Conservation (phyloP, 2,888 invertebrate species). For the Neria commutata region DNA sequence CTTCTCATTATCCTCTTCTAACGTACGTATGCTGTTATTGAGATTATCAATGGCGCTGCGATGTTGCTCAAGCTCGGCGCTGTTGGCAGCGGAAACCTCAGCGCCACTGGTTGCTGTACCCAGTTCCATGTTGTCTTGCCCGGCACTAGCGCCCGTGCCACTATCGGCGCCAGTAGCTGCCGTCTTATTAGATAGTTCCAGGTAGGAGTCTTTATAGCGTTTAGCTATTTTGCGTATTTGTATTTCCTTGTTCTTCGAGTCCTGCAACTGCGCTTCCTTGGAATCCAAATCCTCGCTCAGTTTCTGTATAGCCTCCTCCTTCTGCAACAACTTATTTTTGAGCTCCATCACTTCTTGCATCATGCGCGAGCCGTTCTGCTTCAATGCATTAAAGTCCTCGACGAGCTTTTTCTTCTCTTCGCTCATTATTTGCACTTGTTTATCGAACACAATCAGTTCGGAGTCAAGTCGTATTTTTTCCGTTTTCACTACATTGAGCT, state of each 20-base stretch:
- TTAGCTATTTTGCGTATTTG: slow-evolving; percentile 88
- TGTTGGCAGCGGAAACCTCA: slow-evolving; percentile 32
- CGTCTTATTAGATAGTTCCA: slow-evolving; percentile 74
- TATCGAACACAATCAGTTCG: slow-evolving; percentile 68
- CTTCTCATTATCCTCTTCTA: slow-evolving; percentile 65
- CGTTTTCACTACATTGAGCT: slow-evolving; percentile 67
- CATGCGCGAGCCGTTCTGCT: slow-evolving; percentile 66
- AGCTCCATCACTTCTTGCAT: slow-evolving; percentile 71
- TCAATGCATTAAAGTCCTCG: slow-evolving; percentile 69
- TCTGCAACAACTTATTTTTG: slow-evolving; percentile 66
- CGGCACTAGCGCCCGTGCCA: slow-evolving; percentile 65
- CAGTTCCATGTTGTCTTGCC: slow-evolving; percentile 62
- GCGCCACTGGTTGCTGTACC: slow-evolving; percentile 36
- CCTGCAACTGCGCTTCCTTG: slow-evolving; percentile 72
- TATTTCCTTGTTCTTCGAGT: slow-evolving; percentile 73
- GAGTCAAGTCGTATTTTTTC: slow-evolving; percentile 74
- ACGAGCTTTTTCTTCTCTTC: slow-evolving; percentile 71
- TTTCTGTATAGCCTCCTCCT: slow-evolving; percentile 69
- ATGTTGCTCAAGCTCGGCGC: slow-evolving; percentile 62
- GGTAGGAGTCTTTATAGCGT: slow-evolving; percentile 87
- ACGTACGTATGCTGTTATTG: slow-evolving; percentile 59
- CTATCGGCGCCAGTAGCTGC: slow-evolving; percentile 68
- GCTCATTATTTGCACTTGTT: slow-evolving; percentile 66
- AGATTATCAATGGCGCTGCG: slow-evolving; percentile 60
- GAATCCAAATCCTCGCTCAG: slow-evolving; percentile 70